Evolutionary conservation across 1,140 invertebrate genomes (phyloP).

Genomic region (Ruditapes philippinarum): DNA sequence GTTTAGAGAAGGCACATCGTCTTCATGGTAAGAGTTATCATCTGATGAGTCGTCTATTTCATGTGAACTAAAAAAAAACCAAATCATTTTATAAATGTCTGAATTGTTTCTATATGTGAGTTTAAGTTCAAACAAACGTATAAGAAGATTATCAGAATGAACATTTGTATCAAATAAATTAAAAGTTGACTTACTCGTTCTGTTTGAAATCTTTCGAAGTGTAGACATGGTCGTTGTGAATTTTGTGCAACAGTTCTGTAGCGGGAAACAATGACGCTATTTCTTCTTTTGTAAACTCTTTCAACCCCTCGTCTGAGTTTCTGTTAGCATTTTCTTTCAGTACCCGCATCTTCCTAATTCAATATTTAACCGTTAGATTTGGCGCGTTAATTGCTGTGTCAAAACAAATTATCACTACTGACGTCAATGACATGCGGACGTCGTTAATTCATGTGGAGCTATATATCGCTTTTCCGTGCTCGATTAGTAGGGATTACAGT

Average conservation of each 20-base stretch:
- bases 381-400: too few species aligned
- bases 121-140: too few species aligned
- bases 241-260: conserved; percentile 22
- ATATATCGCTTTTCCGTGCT: too few species aligned
- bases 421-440: too few species aligned
- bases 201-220: not conserved
- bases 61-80: not conserved
- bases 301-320: not conserved
- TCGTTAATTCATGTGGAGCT: too few species aligned
- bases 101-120: too few species aligned
- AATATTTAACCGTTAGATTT: not conserved
- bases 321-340: not conserved
- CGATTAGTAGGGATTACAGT: too few species aligned
- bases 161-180: too few species aligned
- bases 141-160: too few species aligned
- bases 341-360: not conserved
- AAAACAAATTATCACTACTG: too few species aligned
- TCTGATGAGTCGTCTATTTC: not conserved
- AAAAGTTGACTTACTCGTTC: not conserved
- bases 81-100: too few species aligned
- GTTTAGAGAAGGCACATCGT: conserved; percentile 30
- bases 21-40: not conserved
- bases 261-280: conserved; percentile 33
- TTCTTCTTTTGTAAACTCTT: conserved; percentile 16
- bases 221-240: conserved; percentile 44